Base-by-base conservation (phyloP, 2,113 vertebrate genomes). In the Thalassarche chlororhynchos region DNA sequence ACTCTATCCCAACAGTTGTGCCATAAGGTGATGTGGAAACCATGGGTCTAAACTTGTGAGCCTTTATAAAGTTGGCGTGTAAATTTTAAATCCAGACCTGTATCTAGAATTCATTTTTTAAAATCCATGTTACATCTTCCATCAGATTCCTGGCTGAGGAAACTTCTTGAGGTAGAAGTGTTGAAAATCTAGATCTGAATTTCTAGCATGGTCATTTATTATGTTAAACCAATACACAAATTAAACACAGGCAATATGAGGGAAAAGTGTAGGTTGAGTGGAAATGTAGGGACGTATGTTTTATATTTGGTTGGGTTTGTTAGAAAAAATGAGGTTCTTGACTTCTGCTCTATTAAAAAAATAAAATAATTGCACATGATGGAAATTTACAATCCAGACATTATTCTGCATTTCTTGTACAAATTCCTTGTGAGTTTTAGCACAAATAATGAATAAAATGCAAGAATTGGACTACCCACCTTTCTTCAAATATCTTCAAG, bases 201-300 rank as follows among this genome's bases (percentile, higher is more conserved):
- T 95, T 49, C 47, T 65, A 15, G 5, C 0, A 0, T 28, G 52
- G 76, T 8, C 1, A 0, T 54, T 87, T 46, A 34, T 46, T 75
- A 10, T 51, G 44, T 84, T 75, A 84, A 92, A 60, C 8, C 4
- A 79, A 65, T 47, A 38, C 4, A 64, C 28, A 88, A 32, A 70
- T 28, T 49, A 68, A 84, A 79, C 34, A 57, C 25, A 61, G 34
- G 24, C 18, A 65, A 9, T 23, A 65, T 23, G n/a, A 64, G 2
- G 19, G 34, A 47, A 55, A 61, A 54, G 9, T 16, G 36, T 46
- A 47, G 10, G 17, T 10, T 96, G 17, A 79, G 16, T 82, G 32
- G 31, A 78, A 93, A 78, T 51, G 8, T 29, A 61, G 23, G 34
- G 24, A 49, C 6, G 20, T 58, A n/a, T 8, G 6, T 71, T 91